These are phyloP conservation scores for Enteromius unitaeniatus DNA, from an alignment of 2,797 vertebrate genomes.

Conservation along the genomic window DNA sequence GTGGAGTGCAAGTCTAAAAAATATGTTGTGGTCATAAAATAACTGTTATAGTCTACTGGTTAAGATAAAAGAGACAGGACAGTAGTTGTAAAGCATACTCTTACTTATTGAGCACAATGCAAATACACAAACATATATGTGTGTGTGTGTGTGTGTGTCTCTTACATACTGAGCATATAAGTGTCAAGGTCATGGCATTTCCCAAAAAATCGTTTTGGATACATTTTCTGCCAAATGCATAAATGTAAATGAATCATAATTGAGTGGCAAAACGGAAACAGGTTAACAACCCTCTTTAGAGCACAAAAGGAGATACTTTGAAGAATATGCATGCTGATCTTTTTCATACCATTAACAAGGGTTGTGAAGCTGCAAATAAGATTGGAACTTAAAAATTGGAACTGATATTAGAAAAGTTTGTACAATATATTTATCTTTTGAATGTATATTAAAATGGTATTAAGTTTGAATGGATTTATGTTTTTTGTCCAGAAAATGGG, in stretches of 20 bases:
- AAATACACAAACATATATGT: too few species aligned
- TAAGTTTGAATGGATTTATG: slow-evolving; percentile 24
- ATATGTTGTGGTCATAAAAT: too few species aligned
- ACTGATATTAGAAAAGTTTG: neutral
- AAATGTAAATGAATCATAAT: neutral
- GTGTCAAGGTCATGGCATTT: too few species aligned
- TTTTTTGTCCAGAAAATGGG: slow-evolving; percentile 89
- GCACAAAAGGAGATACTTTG: neutral
- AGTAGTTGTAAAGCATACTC: too few species aligned
- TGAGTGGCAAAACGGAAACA: neutral
- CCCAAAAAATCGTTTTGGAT: too few species aligned
- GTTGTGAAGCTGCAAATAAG: neutral
- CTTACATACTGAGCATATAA: too few species aligned
- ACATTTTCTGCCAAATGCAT: too few species aligned
- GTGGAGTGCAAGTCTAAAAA: too few species aligned
- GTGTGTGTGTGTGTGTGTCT: too few species aligned
- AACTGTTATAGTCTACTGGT: too few species aligned
- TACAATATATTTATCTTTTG: neutral
- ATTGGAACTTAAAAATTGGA: neutral
- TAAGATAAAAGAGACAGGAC: too few species aligned
- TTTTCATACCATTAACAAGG: neutral
- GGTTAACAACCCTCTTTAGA: neutral
- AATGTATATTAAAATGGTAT: neutral
- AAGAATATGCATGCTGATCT: neutral
- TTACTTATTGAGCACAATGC: too few species aligned